A percentile compares a stretch with the other conserved stretches of the same genome.
Evolutionary conservation across 2,113 vertebrate species (phyloP).

Genomic region (Corythaeola cristata): DNA sequence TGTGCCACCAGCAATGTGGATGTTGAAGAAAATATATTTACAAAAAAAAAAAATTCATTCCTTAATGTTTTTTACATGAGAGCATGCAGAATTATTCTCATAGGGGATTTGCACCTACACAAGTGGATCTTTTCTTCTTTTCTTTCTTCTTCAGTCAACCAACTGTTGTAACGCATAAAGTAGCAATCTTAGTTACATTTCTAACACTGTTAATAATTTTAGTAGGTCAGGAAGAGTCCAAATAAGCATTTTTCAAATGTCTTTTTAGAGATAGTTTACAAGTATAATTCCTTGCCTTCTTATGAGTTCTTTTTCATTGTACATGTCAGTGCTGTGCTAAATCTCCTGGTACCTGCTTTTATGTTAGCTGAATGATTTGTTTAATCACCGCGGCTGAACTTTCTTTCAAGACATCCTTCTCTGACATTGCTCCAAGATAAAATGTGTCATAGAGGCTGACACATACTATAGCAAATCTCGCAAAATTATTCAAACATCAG

Average conservation of each 20-base stretch:
- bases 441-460: constrained; percentile 48
- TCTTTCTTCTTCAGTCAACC: background rate
- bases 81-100: background rate
- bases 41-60: background rate
- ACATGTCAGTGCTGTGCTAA: background rate
- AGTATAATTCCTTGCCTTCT: background rate
- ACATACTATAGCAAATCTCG: constrained; percentile 47
- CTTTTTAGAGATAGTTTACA: background rate
- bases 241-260: constrained; percentile 3
- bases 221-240: background rate
- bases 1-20: background rate
- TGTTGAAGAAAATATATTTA: background rate
- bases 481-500: constrained; percentile 67
- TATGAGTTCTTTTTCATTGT: background rate
- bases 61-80: background rate
- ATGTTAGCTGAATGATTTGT: constrained; percentile 42
- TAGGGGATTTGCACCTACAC: background rate
- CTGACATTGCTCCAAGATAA: constrained; percentile 73
- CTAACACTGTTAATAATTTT: background rate
- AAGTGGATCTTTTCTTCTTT: background rate
- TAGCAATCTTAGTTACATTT: background rate
- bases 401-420: constrained; percentile 71
- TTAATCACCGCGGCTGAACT: constrained; percentile 69
- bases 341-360: constrained; percentile 53
- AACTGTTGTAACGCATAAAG: background rate